Conservation (phyloP, 2,797 vertebrate genomes). For the Lemur catta region DNA sequence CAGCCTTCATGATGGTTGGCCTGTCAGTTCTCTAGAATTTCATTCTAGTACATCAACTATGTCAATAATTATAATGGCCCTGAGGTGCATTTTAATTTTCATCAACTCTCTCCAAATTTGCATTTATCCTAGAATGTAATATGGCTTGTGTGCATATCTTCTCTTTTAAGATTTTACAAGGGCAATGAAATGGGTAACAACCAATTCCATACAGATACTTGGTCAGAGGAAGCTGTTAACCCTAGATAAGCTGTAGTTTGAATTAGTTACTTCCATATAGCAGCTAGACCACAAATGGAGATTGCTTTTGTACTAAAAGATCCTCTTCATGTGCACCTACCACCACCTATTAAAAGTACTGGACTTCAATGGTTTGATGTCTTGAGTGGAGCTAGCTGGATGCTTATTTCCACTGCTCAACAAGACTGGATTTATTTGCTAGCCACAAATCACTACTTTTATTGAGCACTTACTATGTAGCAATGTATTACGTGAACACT, state of each 20-base stretch:
- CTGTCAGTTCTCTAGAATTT: background rate
- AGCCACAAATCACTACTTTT: background rate
- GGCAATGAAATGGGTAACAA: background rate
- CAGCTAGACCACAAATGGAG: background rate
- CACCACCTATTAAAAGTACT: background rate
- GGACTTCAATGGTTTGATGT: background rate
- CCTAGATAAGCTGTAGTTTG: background rate
- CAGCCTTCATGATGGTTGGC: background rate
- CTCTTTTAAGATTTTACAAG: background rate
- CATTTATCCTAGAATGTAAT: background rate
- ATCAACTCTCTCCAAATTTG: background rate
- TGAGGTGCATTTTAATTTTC: background rate
- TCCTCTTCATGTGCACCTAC: background rate
- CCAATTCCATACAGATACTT: background rate
- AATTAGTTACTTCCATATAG: background rate
- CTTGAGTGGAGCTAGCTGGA: background rate
- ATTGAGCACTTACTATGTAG: background rate
- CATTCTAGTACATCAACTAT: background rate
- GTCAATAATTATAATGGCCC: background rate
- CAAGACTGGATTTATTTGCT: background rate
- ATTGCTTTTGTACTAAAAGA: background rate
- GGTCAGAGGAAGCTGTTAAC: background rate
- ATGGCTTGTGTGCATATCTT: background rate
- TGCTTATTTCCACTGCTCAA: background rate
- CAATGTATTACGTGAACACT: background rate